phyloP scores from a whole-genome alignment of 2,888 invertebrate species.

The Rhopalosiphum nymphaeae region DNA sequence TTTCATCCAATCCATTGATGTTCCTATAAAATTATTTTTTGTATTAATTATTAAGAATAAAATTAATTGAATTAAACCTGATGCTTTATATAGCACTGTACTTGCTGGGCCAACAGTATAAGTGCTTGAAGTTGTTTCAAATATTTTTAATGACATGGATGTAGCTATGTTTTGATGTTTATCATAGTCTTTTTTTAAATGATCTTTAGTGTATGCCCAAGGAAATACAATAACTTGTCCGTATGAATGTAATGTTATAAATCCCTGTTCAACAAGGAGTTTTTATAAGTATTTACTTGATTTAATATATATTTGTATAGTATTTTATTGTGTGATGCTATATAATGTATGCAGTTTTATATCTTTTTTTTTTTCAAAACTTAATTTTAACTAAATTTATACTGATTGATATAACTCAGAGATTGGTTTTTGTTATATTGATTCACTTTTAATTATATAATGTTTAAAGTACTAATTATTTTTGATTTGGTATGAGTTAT shows the following conservation, averaged over 20 bases:
- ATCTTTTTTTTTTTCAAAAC: not conserved
- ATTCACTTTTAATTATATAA: too few relatives aligned
- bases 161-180: not conserved
- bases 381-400: not conserved
- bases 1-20: conserved; percentile 56
- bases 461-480: too few relatives aligned
- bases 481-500: too few relatives aligned
- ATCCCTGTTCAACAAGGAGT: conserved; percentile 24
- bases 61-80: conserved; percentile 27
- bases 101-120: conserved; percentile 26
- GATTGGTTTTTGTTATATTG: not conserved
- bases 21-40: conserved; percentile 16
- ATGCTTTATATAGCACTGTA: not conserved
- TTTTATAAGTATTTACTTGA: not conserved
- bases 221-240: conserved; percentile 54
- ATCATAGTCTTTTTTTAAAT: not conserved
- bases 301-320: not conserved
- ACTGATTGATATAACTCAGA: not conserved
- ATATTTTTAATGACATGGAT: conserved; percentile 34
- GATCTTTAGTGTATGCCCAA: conserved; percentile 26
- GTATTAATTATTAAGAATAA: not conserved
- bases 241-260: conserved; percentile 51
- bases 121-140: conserved; percentile 19
- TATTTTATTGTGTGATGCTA: not conserved
- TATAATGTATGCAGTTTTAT: not conserved